Evolutionary conservation across 2,888 invertebrate genomes (phyloP).

Genomic region (Serripes groenlandicus): DNA sequence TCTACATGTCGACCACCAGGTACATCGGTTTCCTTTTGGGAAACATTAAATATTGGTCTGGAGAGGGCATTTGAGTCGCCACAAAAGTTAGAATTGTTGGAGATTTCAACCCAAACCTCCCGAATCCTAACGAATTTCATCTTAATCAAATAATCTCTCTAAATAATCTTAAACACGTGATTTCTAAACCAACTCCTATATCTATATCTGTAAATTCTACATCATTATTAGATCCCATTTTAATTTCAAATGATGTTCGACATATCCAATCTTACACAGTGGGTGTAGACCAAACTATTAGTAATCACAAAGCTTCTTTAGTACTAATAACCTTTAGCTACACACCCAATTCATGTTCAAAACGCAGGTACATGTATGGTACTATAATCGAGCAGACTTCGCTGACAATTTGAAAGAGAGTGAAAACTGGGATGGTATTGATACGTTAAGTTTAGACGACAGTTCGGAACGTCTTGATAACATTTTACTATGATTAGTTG

Average conservation of each 20-base stretch:
- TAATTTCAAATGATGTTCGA: background rate
- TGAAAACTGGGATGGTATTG: background rate
- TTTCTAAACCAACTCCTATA: background rate
- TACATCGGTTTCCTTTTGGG: background rate
- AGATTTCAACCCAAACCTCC: conserved; percentile 7
- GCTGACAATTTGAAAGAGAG: background rate
- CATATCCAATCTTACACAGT: background rate
- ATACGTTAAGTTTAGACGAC: background rate
- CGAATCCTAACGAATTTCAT: too few species aligned
- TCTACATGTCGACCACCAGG: background rate
- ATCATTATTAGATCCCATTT: too few species aligned
- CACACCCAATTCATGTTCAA: background rate
- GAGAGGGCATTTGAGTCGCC: background rate
- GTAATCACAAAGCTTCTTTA: conserved; percentile 14
- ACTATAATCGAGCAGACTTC: background rate
- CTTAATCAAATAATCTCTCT: background rate
- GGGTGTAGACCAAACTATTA: background rate
- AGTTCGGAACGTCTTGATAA: background rate
- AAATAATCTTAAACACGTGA: conserved; percentile 1
- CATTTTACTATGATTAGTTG: conserved; percentile 9
- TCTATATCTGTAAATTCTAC: too few species aligned
- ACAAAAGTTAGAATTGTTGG: background rate
- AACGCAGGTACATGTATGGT: background rate
- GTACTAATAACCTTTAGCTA: background rate
- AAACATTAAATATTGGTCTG: background rate